Percentiles rank a stretch among this genome's conserved stretches.
Conservation (phyloP, 2,797 vertebrate genomes). For the Pogonophryne albipinna region DNA sequence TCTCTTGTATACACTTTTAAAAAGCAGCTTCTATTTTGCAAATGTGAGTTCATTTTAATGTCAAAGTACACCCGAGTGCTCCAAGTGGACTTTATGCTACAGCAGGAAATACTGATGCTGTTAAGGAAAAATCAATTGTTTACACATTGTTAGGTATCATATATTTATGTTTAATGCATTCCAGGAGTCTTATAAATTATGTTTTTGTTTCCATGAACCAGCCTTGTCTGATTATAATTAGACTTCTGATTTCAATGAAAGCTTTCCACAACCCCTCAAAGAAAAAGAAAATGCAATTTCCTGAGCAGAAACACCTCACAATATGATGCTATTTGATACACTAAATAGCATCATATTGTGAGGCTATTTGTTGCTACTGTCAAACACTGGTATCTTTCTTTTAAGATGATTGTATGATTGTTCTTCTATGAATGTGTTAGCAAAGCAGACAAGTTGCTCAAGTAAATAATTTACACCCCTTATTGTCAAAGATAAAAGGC, state of each 20-base stretch:
- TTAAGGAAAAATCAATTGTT: neutral
- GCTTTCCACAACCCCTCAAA: neutral
- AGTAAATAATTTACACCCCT: neutral
- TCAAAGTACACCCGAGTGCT: slow-evolving; percentile 24
- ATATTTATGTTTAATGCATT: slow-evolving; percentile 9
- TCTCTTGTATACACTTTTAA: slow-evolving; percentile 10
- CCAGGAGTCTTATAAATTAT: neutral
- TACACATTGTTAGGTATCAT: neutral
- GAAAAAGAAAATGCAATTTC: neutral
- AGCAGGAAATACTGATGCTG: neutral
- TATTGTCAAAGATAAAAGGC: neutral
- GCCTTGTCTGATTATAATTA: neutral
- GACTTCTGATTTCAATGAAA: slow-evolving; percentile 13
- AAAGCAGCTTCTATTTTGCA: slow-evolving; percentile 1
- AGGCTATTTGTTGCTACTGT: neutral
- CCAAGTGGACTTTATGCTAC: neutral
- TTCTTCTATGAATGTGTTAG: neutral
- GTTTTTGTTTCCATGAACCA: slow-evolving; percentile 1
- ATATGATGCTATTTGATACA: neutral
- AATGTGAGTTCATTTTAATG: slow-evolving; percentile 22
- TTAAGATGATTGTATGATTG: neutral
- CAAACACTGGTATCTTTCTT: neutral
- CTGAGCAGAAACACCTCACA: neutral
- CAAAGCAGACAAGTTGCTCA: neutral
- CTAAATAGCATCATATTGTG: neutral